Evolutionary conservation across 1,140 invertebrate species (phyloP), one percentile per base, ranked within the genome.

Genomic region (Hyles euphorbiae): DNA sequence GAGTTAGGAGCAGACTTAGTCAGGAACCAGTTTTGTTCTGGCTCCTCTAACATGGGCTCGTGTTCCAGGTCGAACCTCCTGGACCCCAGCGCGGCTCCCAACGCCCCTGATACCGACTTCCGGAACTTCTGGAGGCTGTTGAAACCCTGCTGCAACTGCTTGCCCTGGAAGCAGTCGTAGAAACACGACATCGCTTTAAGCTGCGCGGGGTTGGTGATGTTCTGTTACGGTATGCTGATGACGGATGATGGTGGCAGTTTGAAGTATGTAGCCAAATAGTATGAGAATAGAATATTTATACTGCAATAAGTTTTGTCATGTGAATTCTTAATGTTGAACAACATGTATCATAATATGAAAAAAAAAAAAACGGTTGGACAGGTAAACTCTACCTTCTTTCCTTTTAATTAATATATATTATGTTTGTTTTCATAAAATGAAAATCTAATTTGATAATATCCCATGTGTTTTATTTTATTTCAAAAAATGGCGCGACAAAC

Each of bases 1-100:
- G 94, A 95, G 78, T 94, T 95, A 3, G 94, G 94, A 2, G 94
- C 94, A 34, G 94, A 95, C 63, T 94, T 91, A 53, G 93, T 95
- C 11, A 96, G 77, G 56, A 95, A 91, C 94, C 94, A 95, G 72
- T 95, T 95, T 63, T 91, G 91, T 67, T 94, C 92, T 7, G 63
- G 85, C 58, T 88, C 82, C 10, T 79, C 72, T 51, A 87, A 65
- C 76, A 83, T 88, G 2, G 86, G 84, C 52, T 90, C 85, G 12
- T 87, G 75, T 62, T 89, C 87, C 49, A 83, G 36, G 43, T 89
- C 88, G 58, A 86, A 85, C 52, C 76, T 83, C 63, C 86, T 87
- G 9, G 89, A 83, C 40, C 89, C 86, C 6, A 90, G 59, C 2
- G 87, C 82, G 3, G 81, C 81, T 1, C 91, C 92, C 5, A 94